phyloP scores from a whole-genome alignment of 1,140 invertebrate genomes.

The Nylanderia fulva region DNA sequence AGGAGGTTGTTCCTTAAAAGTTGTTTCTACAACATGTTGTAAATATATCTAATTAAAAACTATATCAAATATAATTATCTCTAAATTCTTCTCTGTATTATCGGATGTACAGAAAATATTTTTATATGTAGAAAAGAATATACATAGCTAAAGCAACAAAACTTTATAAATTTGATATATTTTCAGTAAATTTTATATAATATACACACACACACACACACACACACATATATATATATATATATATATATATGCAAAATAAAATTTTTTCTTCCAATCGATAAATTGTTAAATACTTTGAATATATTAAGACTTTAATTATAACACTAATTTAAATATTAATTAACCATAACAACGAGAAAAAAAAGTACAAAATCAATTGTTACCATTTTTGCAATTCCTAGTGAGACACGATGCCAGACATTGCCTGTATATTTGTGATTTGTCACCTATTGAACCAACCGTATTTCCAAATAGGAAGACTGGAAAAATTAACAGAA shows the following conservation, averaged over 20 bases:
- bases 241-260: too few species aligned
- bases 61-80: not conserved
- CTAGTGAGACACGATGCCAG: constrained; percentile 79
- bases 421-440: constrained; percentile 82
- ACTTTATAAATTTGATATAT: too few species aligned
- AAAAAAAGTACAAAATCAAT: not conserved
- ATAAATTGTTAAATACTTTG: too few species aligned
- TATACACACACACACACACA: too few species aligned
- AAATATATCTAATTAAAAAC: not conserved
- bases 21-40: constrained; percentile 85
- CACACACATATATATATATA: too few species aligned
- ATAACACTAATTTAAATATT: too few species aligned
- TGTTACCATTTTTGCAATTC: constrained; percentile 82
- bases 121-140: too few species aligned
- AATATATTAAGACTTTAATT: not conserved
- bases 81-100: too few species aligned
- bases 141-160: too few species aligned
- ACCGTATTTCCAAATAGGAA: constrained; percentile 60
- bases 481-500: constrained; percentile 51
- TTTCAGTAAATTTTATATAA: too few species aligned
- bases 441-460: constrained; percentile 81
- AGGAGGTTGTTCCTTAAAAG: constrained; percentile 86
- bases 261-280: too few species aligned
- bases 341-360: not conserved
- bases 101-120: too few species aligned